A percentile compares a stretch with the other conserved stretches of the same genome.
phyloP scores from a whole-genome alignment of 2,797 vertebrate species.

The Rhynchonycteris naso region DNA sequence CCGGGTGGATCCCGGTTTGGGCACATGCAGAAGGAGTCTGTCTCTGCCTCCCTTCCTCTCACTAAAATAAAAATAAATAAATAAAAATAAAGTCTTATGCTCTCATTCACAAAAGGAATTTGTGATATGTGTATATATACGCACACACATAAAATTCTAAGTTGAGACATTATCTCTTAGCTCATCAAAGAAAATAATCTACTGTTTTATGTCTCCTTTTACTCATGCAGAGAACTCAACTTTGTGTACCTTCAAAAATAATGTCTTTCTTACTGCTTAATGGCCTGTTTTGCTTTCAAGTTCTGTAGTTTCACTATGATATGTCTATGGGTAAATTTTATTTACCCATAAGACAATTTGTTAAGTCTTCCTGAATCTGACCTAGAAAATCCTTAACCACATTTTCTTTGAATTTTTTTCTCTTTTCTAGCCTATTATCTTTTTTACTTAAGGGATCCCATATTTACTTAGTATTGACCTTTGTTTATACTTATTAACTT shows the following conservation, averaged over 20 bases:
- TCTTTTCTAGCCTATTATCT: neutral
- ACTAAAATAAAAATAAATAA: too few species aligned
- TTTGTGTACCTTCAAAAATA: neutral
- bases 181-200: neutral
- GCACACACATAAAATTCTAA: neutral
- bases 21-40: too few species aligned
- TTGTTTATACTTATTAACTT: neutral
- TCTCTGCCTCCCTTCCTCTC: too few species aligned
- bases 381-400: conserved; percentile 8
- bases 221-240: neutral
- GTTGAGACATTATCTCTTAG: neutral
- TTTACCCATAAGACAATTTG: neutral
- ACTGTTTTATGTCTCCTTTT: neutral
- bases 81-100: too few species aligned
- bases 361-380: neutral
- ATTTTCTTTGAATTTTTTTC: conserved; percentile 28
- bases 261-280: neutral
- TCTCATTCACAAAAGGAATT: neutral
- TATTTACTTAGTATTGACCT: neutral
- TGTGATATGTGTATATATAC: neutral
- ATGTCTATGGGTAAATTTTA: neutral
- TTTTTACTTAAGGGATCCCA: neutral
- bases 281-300: neutral
- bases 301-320: neutral
- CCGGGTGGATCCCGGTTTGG: too few species aligned